Evolutionary conservation across 2,888 invertebrate genomes (phyloP).

Genomic region (Therioaphis trifolii): DNA sequence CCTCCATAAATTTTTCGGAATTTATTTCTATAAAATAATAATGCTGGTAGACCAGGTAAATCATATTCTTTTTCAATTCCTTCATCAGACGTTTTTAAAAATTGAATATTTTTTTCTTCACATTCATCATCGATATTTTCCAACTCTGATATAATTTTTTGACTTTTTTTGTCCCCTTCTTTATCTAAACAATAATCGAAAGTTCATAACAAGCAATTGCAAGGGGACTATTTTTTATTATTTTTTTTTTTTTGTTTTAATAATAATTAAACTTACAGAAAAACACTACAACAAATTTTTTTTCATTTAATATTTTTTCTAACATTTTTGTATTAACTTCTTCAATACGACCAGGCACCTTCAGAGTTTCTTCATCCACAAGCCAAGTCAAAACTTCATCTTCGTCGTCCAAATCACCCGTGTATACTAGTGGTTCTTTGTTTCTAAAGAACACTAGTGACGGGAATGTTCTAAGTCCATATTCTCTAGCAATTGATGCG

Average conservation of each 20-base stretch:
- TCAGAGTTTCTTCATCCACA: conserved; percentile 88
- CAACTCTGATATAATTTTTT: conserved; percentile 86
- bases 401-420: conserved; percentile 89
- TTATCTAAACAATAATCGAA: conserved; percentile 74
- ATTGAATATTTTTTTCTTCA: conserved; percentile 90
- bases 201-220: conserved; percentile 58
- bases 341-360: conserved; percentile 92
- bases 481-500: conserved; percentile 81
- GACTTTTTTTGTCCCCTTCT: conserved; percentile 89
- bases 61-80: conserved; percentile 90
- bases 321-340: conserved; percentile 91
- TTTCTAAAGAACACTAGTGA: conserved; percentile 91
- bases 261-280: conserved; percentile 91
- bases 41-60: conserved; percentile 81
- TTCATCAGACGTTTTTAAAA: conserved; percentile 90
- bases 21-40: conserved; percentile 88
- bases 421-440: conserved; percentile 86
- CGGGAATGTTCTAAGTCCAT: conserved; percentile 86
- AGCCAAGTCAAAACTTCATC: conserved; percentile 92
- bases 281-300: conserved; percentile 90
- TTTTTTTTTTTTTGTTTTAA: too few species aligned
- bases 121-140: conserved; percentile 95
- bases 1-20: conserved; percentile 89
- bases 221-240: too few species aligned
- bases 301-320: conserved; percentile 87